These are phyloP conservation scores for Phyllostomus hastatus DNA, from an alignment of 2,113 vertebrate species.

Conservation along the genomic window DNA sequence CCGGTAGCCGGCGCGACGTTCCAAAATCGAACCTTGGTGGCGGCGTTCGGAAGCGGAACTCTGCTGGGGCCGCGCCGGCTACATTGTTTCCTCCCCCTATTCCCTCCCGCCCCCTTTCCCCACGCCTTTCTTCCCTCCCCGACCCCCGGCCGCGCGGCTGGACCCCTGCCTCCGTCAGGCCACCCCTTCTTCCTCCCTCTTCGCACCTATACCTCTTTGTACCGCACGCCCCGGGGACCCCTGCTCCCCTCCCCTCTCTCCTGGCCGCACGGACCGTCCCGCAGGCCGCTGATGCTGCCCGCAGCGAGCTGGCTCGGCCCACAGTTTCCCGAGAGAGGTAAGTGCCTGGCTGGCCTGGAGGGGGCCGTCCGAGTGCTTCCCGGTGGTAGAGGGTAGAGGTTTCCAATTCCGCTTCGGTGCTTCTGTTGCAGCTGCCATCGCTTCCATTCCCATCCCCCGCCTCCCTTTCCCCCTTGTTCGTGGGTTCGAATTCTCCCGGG, in stretches of 20 bases:
- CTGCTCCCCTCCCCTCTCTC: conserved; percentile 15
- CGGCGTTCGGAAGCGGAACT: conserved; percentile 72
- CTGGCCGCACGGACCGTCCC: conserved; percentile 58
- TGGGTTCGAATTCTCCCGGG: conserved; percentile 64
- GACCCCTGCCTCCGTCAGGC: neutral
- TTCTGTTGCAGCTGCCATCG: neutral
- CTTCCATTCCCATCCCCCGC: conserved; percentile 50
- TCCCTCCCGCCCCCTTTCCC: conserved; percentile 24
- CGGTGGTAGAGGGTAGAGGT: neutral
- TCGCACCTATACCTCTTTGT: neutral
- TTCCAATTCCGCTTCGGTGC: neutral
- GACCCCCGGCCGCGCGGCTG: conserved; percentile 31
- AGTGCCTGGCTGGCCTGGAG: conserved; percentile 21
- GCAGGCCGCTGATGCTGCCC: conserved; percentile 64
- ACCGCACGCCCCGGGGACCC: neutral
- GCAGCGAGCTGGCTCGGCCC: conserved; percentile 51
- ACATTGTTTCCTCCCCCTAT: conserved; percentile 73
- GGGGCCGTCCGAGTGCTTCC: neutral
- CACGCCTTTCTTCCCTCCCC: conserved; percentile 46
- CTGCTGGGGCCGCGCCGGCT: conserved; percentile 61
- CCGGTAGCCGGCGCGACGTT: conserved; percentile 35
- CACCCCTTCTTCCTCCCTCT: neutral
- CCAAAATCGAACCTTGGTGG: neutral
- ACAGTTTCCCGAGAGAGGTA: conserved; percentile 62
- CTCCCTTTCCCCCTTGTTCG: neutral